These are phyloP conservation scores for Phalacrocorax brasilianus DNA, from an alignment of 2,113 vertebrate genomes.

Conservation along the genomic window DNA sequence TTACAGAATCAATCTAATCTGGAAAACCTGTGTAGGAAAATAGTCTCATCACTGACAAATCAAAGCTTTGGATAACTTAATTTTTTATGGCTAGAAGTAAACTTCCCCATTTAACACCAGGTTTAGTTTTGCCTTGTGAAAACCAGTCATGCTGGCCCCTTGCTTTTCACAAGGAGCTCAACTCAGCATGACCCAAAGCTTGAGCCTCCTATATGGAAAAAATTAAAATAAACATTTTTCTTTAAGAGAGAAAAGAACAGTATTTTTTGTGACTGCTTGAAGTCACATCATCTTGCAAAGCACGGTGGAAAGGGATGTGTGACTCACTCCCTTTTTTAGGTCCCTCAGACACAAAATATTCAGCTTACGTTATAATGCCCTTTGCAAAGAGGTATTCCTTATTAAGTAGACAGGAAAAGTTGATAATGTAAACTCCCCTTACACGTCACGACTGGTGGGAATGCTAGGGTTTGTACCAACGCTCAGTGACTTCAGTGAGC, in stretches of 20 bases:
- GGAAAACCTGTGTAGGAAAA: not conserved
- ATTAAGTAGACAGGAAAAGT: not conserved
- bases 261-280: not conserved
- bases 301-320: not conserved
- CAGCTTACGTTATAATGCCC: not conserved
- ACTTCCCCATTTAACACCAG: not conserved
- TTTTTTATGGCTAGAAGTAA: not conserved
- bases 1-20: not conserved
- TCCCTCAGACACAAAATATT: not conserved
- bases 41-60: not conserved
- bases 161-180: not conserved
- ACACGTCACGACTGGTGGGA: not conserved
- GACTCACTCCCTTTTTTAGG: not conserved
- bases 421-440: not conserved
- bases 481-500: not conserved
- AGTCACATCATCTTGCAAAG: not conserved
- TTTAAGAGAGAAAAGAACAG: not conserved
- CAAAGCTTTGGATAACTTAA: not conserved
- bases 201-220: not conserved
- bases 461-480: not conserved
- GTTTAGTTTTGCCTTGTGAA: not conserved
- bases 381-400: not conserved
- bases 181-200: not conserved
- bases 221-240: not conserved
- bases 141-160: not conserved